These are phyloP conservation scores for Bembecia ichneumoniformis DNA, from an alignment of 2,888 invertebrate species.

Conservation along the genomic window DNA sequence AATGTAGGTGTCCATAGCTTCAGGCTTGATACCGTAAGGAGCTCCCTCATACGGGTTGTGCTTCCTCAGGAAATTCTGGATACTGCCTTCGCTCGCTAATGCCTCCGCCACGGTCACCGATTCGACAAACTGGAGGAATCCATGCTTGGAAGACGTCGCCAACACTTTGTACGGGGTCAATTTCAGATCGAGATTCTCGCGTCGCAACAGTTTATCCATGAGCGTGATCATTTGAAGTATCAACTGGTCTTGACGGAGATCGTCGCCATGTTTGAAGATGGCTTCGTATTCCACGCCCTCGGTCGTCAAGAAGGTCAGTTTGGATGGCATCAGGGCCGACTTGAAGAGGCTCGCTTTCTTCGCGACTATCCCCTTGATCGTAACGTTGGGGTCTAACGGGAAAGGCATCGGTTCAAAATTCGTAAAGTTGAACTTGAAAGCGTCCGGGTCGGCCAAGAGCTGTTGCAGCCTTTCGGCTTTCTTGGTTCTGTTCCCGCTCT, in stretches of 20 bases:
- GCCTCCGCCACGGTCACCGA: constrained; percentile 95
- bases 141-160: constrained; percentile 96
- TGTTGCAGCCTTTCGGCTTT: constrained; percentile 93
- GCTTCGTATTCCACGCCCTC: constrained; percentile 90
- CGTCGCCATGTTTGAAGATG: constrained; percentile 98
- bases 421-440: constrained; percentile 88
- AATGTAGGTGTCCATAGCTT: constrained; percentile 98
- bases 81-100: constrained; percentile 86
- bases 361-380: constrained; percentile 89
- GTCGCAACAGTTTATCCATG: constrained; percentile 94
- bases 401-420: constrained; percentile 94
- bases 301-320: constrained; percentile 87
- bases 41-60: constrained; percentile 90
- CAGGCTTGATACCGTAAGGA: constrained; percentile 91
- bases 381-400: constrained; percentile 93
- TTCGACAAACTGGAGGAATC: constrained; percentile 96
- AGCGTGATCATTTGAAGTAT: constrained; percentile 97
- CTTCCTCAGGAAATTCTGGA: constrained; percentile 93
- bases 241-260: constrained; percentile 96
- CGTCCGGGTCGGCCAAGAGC: constrained; percentile 84
- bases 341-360: constrained; percentile 95
- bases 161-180: constrained; percentile 95
- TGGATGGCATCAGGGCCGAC: constrained; percentile 95
- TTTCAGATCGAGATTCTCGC: constrained; percentile 97
- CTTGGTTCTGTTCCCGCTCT: constrained; percentile 91